Conservation (phyloP, 2,888 invertebrate genomes). For the Tenthredo livida region DNA sequence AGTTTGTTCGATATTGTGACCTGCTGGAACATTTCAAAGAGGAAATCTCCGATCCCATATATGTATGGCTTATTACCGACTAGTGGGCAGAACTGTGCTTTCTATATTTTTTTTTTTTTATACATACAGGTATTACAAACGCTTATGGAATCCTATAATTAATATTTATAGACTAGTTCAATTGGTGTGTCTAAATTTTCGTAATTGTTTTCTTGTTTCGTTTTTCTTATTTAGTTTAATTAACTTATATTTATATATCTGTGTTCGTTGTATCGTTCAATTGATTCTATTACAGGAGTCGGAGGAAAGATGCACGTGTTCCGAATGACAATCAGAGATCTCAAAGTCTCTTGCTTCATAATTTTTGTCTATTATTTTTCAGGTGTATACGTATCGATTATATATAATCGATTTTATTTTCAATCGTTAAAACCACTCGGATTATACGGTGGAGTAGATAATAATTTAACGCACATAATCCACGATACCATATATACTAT, state of each 20-base stretch:
- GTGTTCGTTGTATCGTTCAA: constrained; percentile 21
- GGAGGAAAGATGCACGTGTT: not conserved
- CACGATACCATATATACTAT: not conserved
- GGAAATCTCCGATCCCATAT: constrained; percentile 60
- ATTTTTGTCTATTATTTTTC: not conserved
- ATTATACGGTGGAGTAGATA: not conserved
- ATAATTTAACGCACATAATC: not conserved
- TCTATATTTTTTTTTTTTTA: constrained; percentile 56
- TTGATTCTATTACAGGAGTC: not conserved
- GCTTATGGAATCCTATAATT: constrained; percentile 1
- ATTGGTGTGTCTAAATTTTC: constrained; percentile 22
- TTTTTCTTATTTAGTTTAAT: not conserved
- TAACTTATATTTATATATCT: not conserved
- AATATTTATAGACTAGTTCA: constrained; percentile 19
- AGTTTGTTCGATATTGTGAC: constrained; percentile 61
- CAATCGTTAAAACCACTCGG: not conserved
- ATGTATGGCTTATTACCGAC: constrained; percentile 59
- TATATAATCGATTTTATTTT: not conserved
- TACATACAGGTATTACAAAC: constrained; percentile 53
- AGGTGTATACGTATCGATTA: not conserved
- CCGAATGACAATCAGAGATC: not conserved
- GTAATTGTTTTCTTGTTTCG: not conserved
- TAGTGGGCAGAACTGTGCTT: constrained; percentile 64
- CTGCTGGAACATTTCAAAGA: constrained; percentile 69
- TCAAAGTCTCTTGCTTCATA: constrained; percentile 7